phyloP scores from a whole-genome alignment of 2,888 invertebrate species.

The Andrena minutula region DNA sequence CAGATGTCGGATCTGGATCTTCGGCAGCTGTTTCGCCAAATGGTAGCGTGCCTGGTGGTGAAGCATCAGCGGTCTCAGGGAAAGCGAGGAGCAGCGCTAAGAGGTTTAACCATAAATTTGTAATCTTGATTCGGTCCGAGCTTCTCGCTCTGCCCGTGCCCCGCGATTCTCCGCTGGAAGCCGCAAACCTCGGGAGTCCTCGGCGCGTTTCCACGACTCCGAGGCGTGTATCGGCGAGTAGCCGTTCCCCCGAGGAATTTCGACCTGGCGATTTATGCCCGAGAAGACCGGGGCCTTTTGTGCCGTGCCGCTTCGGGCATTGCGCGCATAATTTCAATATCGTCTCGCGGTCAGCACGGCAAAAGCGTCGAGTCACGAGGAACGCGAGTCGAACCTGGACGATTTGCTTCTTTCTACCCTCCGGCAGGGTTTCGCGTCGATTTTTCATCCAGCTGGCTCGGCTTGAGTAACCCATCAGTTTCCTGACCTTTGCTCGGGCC shows the following conservation, averaged over 20 bases:
- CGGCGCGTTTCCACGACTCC: conserved; percentile 53
- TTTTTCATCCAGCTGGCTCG: conserved; percentile 26
- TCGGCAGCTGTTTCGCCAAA: conserved; percentile 61
- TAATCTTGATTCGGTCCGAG: conserved; percentile 62
- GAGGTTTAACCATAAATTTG: conserved; percentile 59
- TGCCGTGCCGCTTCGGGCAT: conserved; percentile 65
- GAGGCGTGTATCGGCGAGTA: conserved; percentile 45
- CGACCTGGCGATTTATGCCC: conserved; percentile 66
- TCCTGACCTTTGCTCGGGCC: conserved; percentile 4
- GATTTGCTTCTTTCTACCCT: conserved; percentile 25
- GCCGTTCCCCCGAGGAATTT: conserved; percentile 61
- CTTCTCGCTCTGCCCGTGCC: not conserved
- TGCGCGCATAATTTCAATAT: conserved; percentile 72
- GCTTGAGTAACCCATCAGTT: not conserved
- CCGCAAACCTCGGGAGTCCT: conserved; percentile 26
- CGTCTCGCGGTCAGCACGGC: conserved; percentile 40
- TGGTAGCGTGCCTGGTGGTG: conserved; percentile 44
- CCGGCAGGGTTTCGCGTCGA: conserved; percentile 36
- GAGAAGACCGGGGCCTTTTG: conserved; percentile 56
- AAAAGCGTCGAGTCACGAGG: conserved; percentile 47
- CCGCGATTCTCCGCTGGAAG: conserved; percentile 26
- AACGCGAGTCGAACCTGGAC: conserved; percentile 9
- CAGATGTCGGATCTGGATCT: conserved; percentile 59
- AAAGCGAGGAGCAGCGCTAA: conserved; percentile 25
- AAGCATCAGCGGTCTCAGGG: conserved; percentile 46